Conservation (phyloP, 2,797 vertebrate genomes). For the Gadopsis marmoratus region DNA sequence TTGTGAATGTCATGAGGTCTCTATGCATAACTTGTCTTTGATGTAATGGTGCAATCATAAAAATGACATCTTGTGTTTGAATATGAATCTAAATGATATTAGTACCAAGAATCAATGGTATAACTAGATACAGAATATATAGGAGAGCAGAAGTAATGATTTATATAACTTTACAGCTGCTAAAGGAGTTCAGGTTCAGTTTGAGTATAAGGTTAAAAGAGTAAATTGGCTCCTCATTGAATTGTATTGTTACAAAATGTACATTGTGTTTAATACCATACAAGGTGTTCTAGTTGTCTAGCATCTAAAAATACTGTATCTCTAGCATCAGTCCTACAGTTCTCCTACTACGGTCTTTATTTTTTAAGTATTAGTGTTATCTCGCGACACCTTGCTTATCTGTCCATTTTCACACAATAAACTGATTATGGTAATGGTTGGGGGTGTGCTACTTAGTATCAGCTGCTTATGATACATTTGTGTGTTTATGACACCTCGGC, state of each 20-base stretch:
- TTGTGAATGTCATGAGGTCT: not conserved
- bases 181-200: not conserved
- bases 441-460: no score
- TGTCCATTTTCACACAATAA: not conserved
- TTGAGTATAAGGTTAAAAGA: not conserved
- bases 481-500: not conserved
- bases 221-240: not conserved
- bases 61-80: not conserved
- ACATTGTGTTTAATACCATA: no score
- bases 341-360: not conserved
- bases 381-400: not conserved
- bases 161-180: not conserved
- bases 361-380: not conserved
- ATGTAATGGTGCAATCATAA: not conserved
- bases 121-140: not conserved
- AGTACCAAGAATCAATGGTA: not conserved
- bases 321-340: not conserved
- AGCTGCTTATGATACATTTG: no score
- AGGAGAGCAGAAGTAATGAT: no score
- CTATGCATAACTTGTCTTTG: no score
- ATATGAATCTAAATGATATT: constrained; percentile 6
- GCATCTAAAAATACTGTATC: no score
- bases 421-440: not conserved
- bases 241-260: not conserved
- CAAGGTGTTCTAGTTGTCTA: no score